Evolutionary conservation across 2,113 vertebrate species (phyloP).

Genomic region (Campylorhamphus procurvoides): DNA sequence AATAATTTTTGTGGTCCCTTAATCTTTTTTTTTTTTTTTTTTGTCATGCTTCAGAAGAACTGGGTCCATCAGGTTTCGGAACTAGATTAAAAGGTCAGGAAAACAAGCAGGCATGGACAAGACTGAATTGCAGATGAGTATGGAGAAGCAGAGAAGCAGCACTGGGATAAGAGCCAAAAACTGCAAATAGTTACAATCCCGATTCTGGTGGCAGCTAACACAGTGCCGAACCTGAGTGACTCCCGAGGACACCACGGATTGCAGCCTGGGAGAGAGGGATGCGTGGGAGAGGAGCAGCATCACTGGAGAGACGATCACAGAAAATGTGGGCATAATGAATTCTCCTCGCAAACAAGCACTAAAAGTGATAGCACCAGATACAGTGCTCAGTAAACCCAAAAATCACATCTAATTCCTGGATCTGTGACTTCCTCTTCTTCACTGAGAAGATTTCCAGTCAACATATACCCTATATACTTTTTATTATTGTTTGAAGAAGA

Average conservation of each 20-base stretch:
- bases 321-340: not conserved
- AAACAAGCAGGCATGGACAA: conserved; percentile 1
- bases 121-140: conserved; percentile 40
- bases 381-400: not conserved
- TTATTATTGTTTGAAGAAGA: not conserved
- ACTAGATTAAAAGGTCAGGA: conserved; percentile 32
- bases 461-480: not conserved
- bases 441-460: not conserved
- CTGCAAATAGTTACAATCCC: not conserved
- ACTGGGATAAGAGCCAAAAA: not conserved
- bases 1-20: not conserved
- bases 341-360: not conserved
- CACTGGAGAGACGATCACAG: accelerated
- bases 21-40: not conserved
- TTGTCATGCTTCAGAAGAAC: not conserved
- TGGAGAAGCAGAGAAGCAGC: not conserved
- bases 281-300: accelerated
- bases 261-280: not conserved
- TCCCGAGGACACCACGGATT: not conserved
- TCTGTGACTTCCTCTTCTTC: not conserved
- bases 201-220: not conserved
- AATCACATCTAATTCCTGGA: not conserved
- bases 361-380: not conserved
- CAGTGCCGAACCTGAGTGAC: accelerated
- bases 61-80: not conserved